Evolutionary conservation across 2,888 invertebrate species (phyloP), one percentile per base, ranked within the genome.

Genomic region (Lasioglossum pauxillum): DNA sequence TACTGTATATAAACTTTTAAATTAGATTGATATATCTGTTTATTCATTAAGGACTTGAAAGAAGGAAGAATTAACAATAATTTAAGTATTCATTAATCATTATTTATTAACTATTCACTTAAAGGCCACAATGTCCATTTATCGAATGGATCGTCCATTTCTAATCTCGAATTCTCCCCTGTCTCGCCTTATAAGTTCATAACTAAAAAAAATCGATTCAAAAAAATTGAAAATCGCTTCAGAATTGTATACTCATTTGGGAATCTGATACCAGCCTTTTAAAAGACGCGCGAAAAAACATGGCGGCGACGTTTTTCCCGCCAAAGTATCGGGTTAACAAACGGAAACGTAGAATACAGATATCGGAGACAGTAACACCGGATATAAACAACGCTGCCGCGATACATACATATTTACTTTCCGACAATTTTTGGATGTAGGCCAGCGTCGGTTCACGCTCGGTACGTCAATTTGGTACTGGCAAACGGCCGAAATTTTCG

Each of bases 401-500:
- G 90, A 90, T 90, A 83, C 81, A 91, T 88, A 83, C 81, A 79
- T 90, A 90, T 90, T 90, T 91, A 89, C 90, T 80, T 87, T 90
- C 83, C 79, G 69, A 91, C 90, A 90, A 91, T 90, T 91, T 84
- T 86, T 91, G 90, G 90, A 86, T 75, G 57, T 23, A 41, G 57
- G 91, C 90, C 90, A 78, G 71, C 82, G 69, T 86, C 79, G 82
- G 82, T 88, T 90, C 87, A 83, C 87, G 83, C 83, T 87, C 82
- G 53, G 69, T 77, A 83, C 87, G 89, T 90, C 90, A 91, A 89
- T 91, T 88, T 79, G 77, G 80, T 84, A 85, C 87, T 90, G 90
- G 90, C 91, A 90, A 91, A 35, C 84, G 49, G 91, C 91, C 91
- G 90, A 88, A 91, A 90, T 91, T 89, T 87, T 84, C 87, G 90